Percentiles rank a stretch among this genome's conserved stretches.
phyloP scores from a whole-genome alignment of 2,888 invertebrate genomes.

The Drosophila pseudotakahashii region DNA sequence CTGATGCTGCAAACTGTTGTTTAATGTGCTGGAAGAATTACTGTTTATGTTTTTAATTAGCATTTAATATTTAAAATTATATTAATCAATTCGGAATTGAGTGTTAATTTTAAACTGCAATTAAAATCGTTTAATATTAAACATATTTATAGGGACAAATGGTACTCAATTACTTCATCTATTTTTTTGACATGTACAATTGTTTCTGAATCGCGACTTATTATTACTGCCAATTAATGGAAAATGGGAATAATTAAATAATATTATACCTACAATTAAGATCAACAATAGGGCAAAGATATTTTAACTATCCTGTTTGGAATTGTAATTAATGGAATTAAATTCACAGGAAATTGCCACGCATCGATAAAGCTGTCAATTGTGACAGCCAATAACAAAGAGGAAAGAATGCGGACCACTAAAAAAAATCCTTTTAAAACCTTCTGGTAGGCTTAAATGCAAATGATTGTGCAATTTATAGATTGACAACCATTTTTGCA shows the following conservation, averaged over 20 bases:
- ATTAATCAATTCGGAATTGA: neutral
- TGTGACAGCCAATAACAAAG: slow-evolving; percentile 23
- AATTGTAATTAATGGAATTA: slow-evolving; percentile 7
- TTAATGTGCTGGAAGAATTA: slow-evolving; percentile 14
- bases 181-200: too few relatives aligned
- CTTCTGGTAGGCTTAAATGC: slow-evolving; percentile 8
- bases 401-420: neutral
- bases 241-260: neutral
- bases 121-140: too few relatives aligned
- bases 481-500: slow-evolving; percentile 22
- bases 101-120: too few relatives aligned
- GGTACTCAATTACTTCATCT: too few relatives aligned
- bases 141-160: too few relatives aligned
- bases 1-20: slow-evolving; percentile 12
- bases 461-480: slow-evolving; percentile 23
- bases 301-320: neutral
- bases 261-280: neutral
- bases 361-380: slow-evolving; percentile 23
- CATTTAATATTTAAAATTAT: neutral
- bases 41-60: neutral
- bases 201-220: too few relatives aligned
- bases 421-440: slow-evolving; percentile 6
- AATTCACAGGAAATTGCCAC: slow-evolving; percentile 8
- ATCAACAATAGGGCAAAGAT: neutral
- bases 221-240: neutral